Percentiles rank a stretch among this genome's conserved stretches.
Evolutionary conservation across 2,797 vertebrate species (phyloP).

Genomic region (Phoebastria nigripes): DNA sequence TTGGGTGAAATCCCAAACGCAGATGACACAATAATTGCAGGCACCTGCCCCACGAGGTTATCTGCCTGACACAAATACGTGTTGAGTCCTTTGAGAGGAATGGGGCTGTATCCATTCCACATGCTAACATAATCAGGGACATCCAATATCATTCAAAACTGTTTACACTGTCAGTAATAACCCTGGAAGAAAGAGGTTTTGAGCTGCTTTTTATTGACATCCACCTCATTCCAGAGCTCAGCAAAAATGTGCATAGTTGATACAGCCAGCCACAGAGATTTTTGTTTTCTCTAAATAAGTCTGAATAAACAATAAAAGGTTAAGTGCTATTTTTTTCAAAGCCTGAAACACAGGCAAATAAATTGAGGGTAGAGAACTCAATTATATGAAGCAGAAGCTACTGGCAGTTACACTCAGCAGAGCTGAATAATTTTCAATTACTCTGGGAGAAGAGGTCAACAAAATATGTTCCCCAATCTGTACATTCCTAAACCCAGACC

Average conservation of each 20-base stretch:
- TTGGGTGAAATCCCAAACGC: neutral
- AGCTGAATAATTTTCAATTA: constrained; percentile 66
- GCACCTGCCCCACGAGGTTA: neutral
- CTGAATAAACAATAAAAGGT: constrained; percentile 61
- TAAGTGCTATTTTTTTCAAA: constrained; percentile 45
- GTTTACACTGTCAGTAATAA: neutral
- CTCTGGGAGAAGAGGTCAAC: constrained; percentile 42
- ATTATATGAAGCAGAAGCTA: constrained; percentile 49
- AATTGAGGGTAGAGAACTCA: constrained; percentile 50
- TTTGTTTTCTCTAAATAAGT: constrained; percentile 42
- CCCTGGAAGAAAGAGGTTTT: constrained; percentile 7
- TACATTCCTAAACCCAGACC: neutral
- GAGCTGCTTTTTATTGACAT: neutral
- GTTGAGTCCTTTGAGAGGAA: neutral
- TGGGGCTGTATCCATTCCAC: neutral
- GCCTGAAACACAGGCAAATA: constrained; percentile 39
- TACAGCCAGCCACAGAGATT: neutral
- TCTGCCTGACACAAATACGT: neutral
- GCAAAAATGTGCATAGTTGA: neutral
- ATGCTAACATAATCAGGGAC: neutral
- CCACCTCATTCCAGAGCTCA: neutral
- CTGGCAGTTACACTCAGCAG: constrained; percentile 35
- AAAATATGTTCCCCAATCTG: constrained; percentile 10
- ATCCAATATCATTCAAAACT: neutral
- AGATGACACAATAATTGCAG: neutral